Evolutionary conservation across 2,888 invertebrate species (phyloP).

Genomic region (Diarsia brunnea): DNA sequence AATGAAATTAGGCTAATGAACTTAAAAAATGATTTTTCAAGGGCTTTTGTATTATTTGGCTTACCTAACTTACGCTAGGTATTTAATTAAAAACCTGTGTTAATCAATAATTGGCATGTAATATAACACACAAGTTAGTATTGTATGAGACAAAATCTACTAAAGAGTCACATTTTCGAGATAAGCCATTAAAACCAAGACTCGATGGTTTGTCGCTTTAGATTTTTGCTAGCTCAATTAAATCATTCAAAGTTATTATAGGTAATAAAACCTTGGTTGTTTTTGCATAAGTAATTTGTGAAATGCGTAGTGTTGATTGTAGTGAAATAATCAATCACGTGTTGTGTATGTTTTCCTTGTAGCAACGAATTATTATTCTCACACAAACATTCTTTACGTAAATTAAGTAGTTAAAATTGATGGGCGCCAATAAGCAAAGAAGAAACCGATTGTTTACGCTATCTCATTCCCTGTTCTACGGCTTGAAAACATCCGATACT

Average conservation of each 20-base stretch:
- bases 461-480: neutral
- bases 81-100: neutral
- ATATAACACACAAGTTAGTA: neutral
- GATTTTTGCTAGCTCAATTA: neutral
- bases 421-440: neutral
- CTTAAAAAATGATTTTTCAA: neutral
- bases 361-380: slow-evolving; percentile 6
- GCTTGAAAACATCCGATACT: neutral
- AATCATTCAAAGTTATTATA: slow-evolving; percentile 3
- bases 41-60: neutral
- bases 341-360: slow-evolving; percentile 9
- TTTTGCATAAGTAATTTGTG: slow-evolving; percentile 4
- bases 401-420: neutral
- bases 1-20: neutral
- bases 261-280: slow-evolving; percentile 10
- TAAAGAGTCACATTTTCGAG: neutral
- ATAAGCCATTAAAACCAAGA: neutral
- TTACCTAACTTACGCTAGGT: neutral
- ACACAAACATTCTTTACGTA: neutral
- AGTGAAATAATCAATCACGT: slow-evolving; percentile 12
- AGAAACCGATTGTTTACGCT: neutral
- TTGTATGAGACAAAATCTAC: neutral
- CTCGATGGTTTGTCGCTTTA: neutral
- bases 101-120: neutral
- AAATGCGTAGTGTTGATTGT: neutral